A percentile compares a stretch with the other conserved stretches of the same genome.
These are phyloP conservation scores for Diarsia rubi DNA, from an alignment of 2,888 invertebrate species.

Conservation along the genomic window DNA sequence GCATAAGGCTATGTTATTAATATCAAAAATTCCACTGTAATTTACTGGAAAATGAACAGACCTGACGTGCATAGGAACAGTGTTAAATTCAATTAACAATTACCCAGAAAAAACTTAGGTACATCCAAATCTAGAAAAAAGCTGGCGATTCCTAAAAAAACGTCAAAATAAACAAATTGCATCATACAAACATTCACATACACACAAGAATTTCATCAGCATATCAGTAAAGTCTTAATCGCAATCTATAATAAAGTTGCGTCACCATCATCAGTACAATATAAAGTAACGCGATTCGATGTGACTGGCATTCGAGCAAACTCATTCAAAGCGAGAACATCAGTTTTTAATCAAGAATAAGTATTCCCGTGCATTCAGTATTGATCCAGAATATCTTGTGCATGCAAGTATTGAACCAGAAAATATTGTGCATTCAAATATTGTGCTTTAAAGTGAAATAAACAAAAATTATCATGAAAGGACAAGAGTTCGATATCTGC, in stretches of 20 bases:
- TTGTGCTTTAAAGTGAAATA: conserved; percentile 1
- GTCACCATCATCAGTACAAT: conserved; percentile 20
- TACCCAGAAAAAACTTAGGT: not conserved
- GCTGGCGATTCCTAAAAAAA: not conserved
- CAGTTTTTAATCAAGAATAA: not conserved
- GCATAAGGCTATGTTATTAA: not conserved
- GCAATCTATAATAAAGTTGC: conserved; percentile 14
- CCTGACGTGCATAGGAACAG: not conserved
- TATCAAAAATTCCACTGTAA: not conserved
- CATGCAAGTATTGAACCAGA: not conserved
- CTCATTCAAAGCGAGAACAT: conserved; percentile 19
- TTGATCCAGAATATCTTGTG: too few relatives aligned
- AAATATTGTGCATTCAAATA: not conserved
- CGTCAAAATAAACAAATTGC: conserved; percentile 1
- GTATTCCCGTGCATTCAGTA: not conserved
- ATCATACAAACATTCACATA: conserved; percentile 1
- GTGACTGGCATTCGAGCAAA: conserved; percentile 19
- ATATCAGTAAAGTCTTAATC: not conserved
- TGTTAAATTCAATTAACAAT: not conserved
- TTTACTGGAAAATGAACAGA: not conserved
- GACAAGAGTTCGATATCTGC: conserved; percentile 32
- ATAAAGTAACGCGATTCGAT: conserved; percentile 8
- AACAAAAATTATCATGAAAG: conserved; percentile 8
- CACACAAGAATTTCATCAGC: conserved; percentile 28
- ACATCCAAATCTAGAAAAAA: not conserved